Base-by-base conservation (phyloP, 2,797 vertebrate genomes). In the Lepus oiostolus region DNA sequence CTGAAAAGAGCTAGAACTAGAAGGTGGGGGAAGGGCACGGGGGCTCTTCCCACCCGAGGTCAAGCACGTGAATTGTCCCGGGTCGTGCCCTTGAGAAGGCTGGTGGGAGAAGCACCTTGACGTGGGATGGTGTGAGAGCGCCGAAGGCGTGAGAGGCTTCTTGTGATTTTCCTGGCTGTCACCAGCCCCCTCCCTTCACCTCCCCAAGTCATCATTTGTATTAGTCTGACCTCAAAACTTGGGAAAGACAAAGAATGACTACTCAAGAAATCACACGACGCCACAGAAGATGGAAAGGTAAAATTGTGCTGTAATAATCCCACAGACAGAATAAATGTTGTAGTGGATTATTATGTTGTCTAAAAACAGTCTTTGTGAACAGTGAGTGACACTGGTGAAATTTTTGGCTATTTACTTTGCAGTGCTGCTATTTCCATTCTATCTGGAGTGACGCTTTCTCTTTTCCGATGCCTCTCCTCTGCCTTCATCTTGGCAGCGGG, bases 341-440 rank as follows among this genome's bases (percentile, higher is more conserved):
- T 75, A 96, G 90, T 93, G 97, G 96, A 97, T 97, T 92, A 97
- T 97, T 97, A 97, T 96, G 96, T 96, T 97, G 97, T 97, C 97
- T 97, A 96, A 96, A 97, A 96, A 96, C 96, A 96, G 92, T 95
- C 96, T 97, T 96, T 96, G 92, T 91, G 96, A 95, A 79, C 50
- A 52, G 76, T 92, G 96, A 97, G 58, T 97, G 97, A 97, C 97
- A 97, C 90, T 93, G 70, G 83, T 58, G 85, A 96, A 94, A 97
- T 94, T 93, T 75, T 77, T 93, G 72, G 94, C 96, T 88, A 92
- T 97, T 97, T 96, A 65, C 94, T 97, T 94, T 88, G 90, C 86
- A 75, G 80, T 8, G 82, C 94, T 94, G 92, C 90, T 94, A 80
- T 97, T 95, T 97, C 94, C 92, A 87, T 93, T 92, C 96, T 67